A percentile compares a stretch with the other conserved stretches of the same genome.
These are phyloP conservation scores for Anoplophora glabripennis DNA, from an alignment of 1,140 invertebrate genomes.

Conservation along the genomic window DNA sequence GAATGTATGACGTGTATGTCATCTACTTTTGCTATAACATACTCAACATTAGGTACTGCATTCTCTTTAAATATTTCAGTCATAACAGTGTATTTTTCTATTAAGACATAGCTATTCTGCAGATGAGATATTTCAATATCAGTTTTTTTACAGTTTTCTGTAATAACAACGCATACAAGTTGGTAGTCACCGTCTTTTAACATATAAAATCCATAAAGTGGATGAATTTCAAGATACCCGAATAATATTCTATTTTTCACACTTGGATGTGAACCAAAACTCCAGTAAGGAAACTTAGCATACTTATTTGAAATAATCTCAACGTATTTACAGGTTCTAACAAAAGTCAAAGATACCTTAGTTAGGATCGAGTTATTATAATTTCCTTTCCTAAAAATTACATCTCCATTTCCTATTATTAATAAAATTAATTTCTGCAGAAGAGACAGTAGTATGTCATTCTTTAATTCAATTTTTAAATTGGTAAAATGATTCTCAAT, in stretches of 20 bases:
- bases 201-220: slow-evolving; percentile 7
- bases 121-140: background rate
- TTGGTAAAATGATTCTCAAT: background rate
- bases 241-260: background rate
- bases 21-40: background rate
- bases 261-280: slow-evolving; percentile 2
- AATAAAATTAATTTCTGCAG: background rate
- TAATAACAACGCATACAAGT: slow-evolving; percentile 4
- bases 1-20: background rate
- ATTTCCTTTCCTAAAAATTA: background rate
- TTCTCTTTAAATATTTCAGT: slow-evolving; percentile 8
- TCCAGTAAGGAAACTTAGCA: background rate
- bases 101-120: background rate
- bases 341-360: background rate
- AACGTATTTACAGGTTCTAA: slow-evolving; percentile 4
- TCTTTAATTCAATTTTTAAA: background rate
- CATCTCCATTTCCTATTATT: background rate
- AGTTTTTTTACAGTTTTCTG: background rate
- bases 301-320: slow-evolving; percentile 9
- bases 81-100: background rate
- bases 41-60: slow-evolving; percentile 8
- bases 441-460: background rate
- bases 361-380: background rate
- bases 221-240: background rate
- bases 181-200: slow-evolving; percentile 1